Evolutionary conservation across 2,888 invertebrate genomes (phyloP), one percentile per base, ranked within the genome.

Genomic region (Seira sanloemensis): DNA sequence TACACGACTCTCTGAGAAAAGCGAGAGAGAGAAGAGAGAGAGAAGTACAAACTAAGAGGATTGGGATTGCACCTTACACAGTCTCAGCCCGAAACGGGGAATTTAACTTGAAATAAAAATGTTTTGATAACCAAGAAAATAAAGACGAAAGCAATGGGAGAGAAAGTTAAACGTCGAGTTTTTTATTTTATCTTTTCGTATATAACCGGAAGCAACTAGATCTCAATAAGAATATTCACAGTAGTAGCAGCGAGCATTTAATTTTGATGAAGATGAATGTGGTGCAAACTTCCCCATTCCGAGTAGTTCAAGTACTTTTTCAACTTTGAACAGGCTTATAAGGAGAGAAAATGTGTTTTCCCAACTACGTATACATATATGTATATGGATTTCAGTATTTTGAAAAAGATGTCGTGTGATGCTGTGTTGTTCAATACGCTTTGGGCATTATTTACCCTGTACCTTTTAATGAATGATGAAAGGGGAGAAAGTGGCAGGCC

Each of bases 391-490:
- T 50, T 50, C 5, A 50, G 50, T 18, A 50, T 7, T 62, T 62
- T 4, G 2, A 62, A 62, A n/a, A n/a, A n/a, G n/a, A 19, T 62
- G 62, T 62, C 62, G 21, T 9, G 50, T 12, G 37, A 50, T 50
- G 16, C n/a, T 12, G 16, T 50, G 50, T 18, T 50, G 62, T 12
- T 62, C 62, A 62, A 62, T 50, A 37, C 37, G 62, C 62, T 62
- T 23, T 16, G 21, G 23, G 62, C 19, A 62, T 23, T 62, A 62
- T 62, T 62, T 62, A 21, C 62, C 62, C 62, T 62, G 62, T 62
- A 21, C 62, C n/a, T 62, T 26, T 77, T 77, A 77, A 77, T 77
- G 77, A 77, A 77, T 77, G 77, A 68, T 77, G 77, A 68, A 67
- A 75, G 65, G 16, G n/a, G 50, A 50, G 77, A 68, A 67, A 62